A percentile compares a stretch with the other conserved stretches of the same genome.
These are phyloP conservation scores for Biston betularia DNA, from an alignment of 2,888 invertebrate species.

Conservation along the genomic window DNA sequence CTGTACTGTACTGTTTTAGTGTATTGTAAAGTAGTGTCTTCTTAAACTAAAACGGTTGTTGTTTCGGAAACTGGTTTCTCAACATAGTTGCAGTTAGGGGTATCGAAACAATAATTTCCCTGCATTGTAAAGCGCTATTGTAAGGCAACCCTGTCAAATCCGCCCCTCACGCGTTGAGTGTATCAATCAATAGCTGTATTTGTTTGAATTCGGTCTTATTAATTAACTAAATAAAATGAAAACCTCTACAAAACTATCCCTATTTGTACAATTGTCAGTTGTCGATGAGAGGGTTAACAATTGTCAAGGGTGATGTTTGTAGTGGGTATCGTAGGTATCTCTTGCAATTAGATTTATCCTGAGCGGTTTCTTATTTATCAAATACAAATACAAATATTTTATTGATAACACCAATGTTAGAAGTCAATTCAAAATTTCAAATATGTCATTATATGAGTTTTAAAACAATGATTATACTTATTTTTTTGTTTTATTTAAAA, in stretches of 20 bases:
- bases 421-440: no score
- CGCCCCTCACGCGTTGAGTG: constrained; percentile 68
- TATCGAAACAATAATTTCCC: no score
- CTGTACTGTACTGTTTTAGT: no score
- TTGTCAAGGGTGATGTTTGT: constrained; percentile 1
- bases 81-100: no score
- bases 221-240: constrained; percentile 80
- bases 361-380: neutral
- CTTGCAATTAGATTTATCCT: neutral
- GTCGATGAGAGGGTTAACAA: constrained; percentile 10
- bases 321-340: neutral
- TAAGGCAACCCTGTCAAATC: constrained; percentile 64
- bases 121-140: neutral
- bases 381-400: no score
- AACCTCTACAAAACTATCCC: constrained; percentile 26
- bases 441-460: no score
- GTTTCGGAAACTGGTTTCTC: no score
- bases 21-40: no score
- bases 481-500: no score
- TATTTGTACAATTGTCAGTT: constrained; percentile 33
- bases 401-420: no score
- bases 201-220: constrained; percentile 84
- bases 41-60: no score
- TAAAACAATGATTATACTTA: no score
- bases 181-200: constrained; percentile 80